phyloP scores from a whole-genome alignment of 2,113 vertebrate species.

The Noctilio leporinus region DNA sequence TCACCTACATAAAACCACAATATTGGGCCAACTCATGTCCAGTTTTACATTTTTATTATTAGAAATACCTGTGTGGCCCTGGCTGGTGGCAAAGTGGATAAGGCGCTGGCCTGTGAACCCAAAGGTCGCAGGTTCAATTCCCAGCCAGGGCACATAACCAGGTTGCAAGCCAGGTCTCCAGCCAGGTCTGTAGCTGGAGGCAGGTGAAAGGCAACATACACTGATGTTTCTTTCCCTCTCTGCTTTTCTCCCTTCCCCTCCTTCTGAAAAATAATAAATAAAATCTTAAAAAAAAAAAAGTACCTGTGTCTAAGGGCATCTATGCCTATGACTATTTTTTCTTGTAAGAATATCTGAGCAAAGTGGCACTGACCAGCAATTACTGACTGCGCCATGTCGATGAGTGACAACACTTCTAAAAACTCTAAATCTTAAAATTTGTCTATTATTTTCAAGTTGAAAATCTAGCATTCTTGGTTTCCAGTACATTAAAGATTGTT shows the following conservation, averaged over 20 bases:
- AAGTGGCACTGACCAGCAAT: neutral
- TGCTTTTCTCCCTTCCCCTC: no score
- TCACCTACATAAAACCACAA: neutral
- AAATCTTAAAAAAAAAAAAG: no score
- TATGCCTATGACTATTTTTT: neutral
- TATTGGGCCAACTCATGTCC: neutral
- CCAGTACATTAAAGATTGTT: constrained; percentile 5
- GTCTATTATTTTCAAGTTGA: neutral
- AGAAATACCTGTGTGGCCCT: neutral
- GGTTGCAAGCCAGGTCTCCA: no score
- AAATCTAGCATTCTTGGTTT: constrained; percentile 34
- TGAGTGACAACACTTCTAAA: neutral
- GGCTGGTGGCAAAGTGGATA: no score
- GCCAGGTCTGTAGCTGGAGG: no score
- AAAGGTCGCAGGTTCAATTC: no score
- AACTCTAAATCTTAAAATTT: constrained; percentile 22
- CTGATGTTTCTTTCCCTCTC: no score
- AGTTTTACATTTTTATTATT: neutral
- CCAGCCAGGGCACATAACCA: no score
- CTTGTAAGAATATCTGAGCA: neutral
- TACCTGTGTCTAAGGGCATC: neutral
- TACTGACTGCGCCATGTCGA: neutral
- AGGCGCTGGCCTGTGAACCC: no score
- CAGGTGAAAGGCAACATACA: no score
- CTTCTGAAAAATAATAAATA: no score